These are phyloP conservation scores for Saturnia japonica DNA, from an alignment of 2,888 invertebrate genomes.

Conservation along the genomic window DNA sequence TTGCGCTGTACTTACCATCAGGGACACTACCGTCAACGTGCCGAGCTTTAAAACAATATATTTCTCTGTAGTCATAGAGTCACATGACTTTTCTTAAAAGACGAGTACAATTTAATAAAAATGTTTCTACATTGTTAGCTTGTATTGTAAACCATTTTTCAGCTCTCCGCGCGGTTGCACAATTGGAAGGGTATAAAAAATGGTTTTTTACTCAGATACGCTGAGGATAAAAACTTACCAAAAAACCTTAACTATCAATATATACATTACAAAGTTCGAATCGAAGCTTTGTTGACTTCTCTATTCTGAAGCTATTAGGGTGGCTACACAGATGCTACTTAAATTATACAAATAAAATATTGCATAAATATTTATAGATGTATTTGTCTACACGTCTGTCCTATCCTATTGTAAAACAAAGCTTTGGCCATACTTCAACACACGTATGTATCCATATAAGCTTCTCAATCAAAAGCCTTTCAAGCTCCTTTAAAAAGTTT, in stretches of 20 bases:
- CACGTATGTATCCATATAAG: slow-evolving; percentile 28
- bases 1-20: too few species aligned
- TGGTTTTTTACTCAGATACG: too few species aligned
- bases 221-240: too few species aligned
- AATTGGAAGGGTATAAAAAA: too few species aligned
- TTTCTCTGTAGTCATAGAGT: too few species aligned
- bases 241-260: too few species aligned
- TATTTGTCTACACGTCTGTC: neutral
- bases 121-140: neutral
- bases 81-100: neutral
- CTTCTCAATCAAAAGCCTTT: slow-evolving; percentile 65
- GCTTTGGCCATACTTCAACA: neutral
- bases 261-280: slow-evolving; percentile 26
- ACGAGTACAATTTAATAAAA: neutral
- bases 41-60: too few species aligned
- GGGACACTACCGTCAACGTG: too few species aligned
- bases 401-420: neutral
- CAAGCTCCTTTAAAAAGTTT: slow-evolving; percentile 71
- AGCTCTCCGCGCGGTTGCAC: too few species aligned
- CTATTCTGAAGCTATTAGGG: neutral
- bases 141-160: neutral
- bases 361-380: neutral
- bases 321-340: neutral
- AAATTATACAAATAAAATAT: neutral
- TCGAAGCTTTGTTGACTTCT: neutral